Conservation (phyloP, 2,888 invertebrate genomes). For the Brachycybe producta region DNA sequence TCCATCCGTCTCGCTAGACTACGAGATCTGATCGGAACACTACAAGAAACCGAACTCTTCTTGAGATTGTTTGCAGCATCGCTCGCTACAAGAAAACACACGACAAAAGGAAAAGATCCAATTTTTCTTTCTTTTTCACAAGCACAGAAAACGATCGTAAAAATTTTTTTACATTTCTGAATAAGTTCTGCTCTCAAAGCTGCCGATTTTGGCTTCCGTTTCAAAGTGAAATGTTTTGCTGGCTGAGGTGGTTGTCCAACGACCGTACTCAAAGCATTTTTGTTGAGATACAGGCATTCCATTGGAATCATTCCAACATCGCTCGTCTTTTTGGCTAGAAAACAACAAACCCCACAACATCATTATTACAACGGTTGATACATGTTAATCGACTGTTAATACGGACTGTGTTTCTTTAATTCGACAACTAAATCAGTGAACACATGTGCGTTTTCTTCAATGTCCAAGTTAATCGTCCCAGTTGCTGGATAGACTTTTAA, state of each 20-base stretch:
- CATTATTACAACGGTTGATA: too few relatives aligned
- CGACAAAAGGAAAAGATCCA: not conserved
- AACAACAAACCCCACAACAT: constrained; percentile 5
- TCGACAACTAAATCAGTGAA: constrained; percentile 81
- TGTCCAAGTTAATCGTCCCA: constrained; percentile 78
- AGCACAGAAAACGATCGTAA: not conserved
- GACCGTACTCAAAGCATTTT: constrained; percentile 75
- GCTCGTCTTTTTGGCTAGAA: constrained; percentile 52
- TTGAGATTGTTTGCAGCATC: constrained; percentile 75
- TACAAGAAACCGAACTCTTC: constrained; percentile 65
- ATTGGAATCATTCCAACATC: constrained; percentile 68
- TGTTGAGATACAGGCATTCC: constrained; percentile 92
- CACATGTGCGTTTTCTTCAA: constrained; percentile 79
- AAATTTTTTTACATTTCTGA: constrained; percentile 50
- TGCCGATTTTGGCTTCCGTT: constrained; percentile 89
- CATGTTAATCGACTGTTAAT: not conserved
- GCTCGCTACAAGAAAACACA: constrained; percentile 47
- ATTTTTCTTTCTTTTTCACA: not conserved
- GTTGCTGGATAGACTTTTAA: constrained; percentile 84
- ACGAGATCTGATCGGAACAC: constrained; percentile 71
- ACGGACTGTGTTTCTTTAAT: constrained; percentile 50
- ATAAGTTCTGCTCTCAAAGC: constrained; percentile 74
- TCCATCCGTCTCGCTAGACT: constrained; percentile 94
- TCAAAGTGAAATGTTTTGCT: constrained; percentile 80
- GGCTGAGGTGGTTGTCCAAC: constrained; percentile 54